Base-by-base conservation (phyloP, 2,113 vertebrate species). In the Scolopax mira region DNA sequence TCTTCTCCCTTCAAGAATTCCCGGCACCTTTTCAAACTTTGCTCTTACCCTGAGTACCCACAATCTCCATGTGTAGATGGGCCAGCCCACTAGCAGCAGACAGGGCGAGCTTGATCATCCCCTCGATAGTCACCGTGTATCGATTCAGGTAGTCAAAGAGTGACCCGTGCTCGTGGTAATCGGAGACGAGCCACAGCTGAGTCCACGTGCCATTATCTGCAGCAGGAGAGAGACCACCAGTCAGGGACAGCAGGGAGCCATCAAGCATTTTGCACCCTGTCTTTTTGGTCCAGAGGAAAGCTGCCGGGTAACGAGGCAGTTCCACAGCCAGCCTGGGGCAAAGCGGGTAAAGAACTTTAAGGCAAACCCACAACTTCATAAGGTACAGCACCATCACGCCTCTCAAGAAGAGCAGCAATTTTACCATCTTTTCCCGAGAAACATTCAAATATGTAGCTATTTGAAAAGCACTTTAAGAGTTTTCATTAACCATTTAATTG, bases 31-130 rank as follows among this genome's bases (percentile, higher is more conserved):
- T 22, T 15, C 13, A 21, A 25, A 5, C 6, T 2, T 1, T 4
- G 37, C 33, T 62, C 97, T 98, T 97, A 99, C 99, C 99, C 97
- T 99, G 99, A 74, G 99, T 99, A 55, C 99, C 99, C 90, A 99
- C 98, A n/a, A 99, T 99, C 98, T 99, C 99, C 99, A 99, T 99
- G 94, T 99, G 99, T 33, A 99, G 98, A 78, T 99, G 99, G 10
- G 99, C 99, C 94, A 99, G 96, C 11, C 99, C 99, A 2, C 99
- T 99, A 84, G 99, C 99, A 6, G 99, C 99, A 3, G 99, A 99
- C 78, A 99, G 98, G 5, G 99, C 98, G 1, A 99, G 98, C 91
- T 99, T 99, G 94, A 99, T 99, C 99, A 99, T 99, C 18, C 99
- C 99, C 97, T 99, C 99, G 4, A 99, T 99, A 3, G 99, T 99